A percentile compares a stretch with the other conserved stretches of the same genome.
phyloP scores from a whole-genome alignment of 1,140 invertebrate genomes.

The Rhopalosiphum maidis region DNA sequence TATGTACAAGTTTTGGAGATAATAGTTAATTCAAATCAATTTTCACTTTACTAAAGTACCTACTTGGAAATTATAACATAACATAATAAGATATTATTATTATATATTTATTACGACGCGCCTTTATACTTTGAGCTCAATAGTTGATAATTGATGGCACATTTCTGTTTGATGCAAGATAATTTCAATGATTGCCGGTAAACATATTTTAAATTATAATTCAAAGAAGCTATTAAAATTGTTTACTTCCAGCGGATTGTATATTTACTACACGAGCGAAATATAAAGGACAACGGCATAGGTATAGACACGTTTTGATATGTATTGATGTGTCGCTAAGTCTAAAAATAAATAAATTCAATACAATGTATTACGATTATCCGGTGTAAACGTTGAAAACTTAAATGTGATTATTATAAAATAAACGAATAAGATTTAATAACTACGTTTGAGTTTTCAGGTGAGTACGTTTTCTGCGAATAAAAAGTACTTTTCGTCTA shows the following conservation, averaged over 20 bases:
- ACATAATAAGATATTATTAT: neutral
- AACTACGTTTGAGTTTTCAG: neutral
- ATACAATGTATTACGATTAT: neutral
- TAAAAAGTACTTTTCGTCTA: neutral
- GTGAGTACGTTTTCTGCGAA: neutral
- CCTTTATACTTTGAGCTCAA: neutral
- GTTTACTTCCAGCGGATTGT: neutral
- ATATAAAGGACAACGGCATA: no score
- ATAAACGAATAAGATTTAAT: neutral
- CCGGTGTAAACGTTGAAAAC: neutral
- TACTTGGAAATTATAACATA: neutral
- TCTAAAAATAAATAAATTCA: neutral
- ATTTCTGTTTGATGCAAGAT: neutral
- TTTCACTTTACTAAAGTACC: neutral
- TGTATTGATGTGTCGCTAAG: neutral
- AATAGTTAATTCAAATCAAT: conserved; percentile 23
- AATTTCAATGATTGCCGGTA: neutral
- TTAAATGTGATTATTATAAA: neutral
- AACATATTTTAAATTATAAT: neutral
- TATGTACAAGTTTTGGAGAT: neutral
- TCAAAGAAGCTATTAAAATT: neutral
- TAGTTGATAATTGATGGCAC: neutral
- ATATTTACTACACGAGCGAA: neutral
- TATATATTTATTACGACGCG: neutral
- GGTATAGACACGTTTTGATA: no score